These are phyloP conservation scores for Patagioenas fasciata DNA, from an alignment of 2,113 vertebrate genomes.

Conservation along the genomic window DNA sequence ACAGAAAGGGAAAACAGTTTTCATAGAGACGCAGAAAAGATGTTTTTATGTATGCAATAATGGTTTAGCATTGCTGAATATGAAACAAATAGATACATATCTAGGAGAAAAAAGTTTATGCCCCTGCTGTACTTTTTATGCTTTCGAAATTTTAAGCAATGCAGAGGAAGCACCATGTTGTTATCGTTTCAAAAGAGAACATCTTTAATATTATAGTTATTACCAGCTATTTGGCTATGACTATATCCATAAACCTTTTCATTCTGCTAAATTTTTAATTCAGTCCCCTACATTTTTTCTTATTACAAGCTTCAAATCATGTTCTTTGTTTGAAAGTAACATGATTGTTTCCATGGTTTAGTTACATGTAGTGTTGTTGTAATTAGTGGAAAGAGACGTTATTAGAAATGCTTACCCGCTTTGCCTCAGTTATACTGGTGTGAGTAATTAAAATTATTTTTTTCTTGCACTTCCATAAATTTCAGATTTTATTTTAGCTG, in stretches of 20 bases:
- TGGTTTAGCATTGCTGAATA: not conserved
- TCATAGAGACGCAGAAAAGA: not conserved
- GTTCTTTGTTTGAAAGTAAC: not conserved
- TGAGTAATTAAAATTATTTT: not conserved
- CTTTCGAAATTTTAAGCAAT: not conserved
- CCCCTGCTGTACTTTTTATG: not conserved
- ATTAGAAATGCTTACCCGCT: not conserved
- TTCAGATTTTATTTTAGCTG: not conserved
- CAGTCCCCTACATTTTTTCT: not conserved
- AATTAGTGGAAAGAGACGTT: not conserved
- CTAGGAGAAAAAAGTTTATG: not conserved
- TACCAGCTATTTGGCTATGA: not conserved
- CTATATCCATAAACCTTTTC: not conserved
- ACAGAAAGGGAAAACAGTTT: not conserved
- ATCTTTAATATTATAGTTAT: not conserved
- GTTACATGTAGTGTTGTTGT: not conserved
- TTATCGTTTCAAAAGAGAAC: not conserved
- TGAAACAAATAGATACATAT: not conserved
- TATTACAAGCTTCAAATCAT: not conserved
- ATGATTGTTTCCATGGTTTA: not conserved
- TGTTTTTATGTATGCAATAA: not conserved
- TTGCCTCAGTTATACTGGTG: not conserved
- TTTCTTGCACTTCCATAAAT: not conserved
- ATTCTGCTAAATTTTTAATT: not conserved
- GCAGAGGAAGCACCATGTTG: not conserved